Evolutionary conservation across 2,113 vertebrate genomes (phyloP).

Genomic region (Muscicapa adusta): DNA sequence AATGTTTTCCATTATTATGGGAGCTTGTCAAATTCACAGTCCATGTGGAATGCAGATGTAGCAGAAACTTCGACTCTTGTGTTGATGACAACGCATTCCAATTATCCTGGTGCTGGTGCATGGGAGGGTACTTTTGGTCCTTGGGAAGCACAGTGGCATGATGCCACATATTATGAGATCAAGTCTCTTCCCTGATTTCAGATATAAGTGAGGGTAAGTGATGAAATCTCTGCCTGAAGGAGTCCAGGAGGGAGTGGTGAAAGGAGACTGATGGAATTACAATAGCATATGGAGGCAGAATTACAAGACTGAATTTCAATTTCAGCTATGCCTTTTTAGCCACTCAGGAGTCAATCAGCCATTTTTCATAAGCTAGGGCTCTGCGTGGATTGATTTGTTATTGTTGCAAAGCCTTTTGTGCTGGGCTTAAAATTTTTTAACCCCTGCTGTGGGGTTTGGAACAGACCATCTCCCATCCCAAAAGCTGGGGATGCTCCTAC

Average conservation of each 20-base stretch:
- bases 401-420: conserved; percentile 9
- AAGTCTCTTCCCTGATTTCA: neutral
- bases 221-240: neutral
- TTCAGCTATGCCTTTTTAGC: neutral
- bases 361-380: neutral
- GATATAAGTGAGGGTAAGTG: neutral
- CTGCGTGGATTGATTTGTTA: conserved; percentile 35
- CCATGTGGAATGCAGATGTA: conserved; percentile 22
- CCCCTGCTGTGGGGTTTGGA: neutral
- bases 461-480: neutral
- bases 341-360: conserved; percentile 3
- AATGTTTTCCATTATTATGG: conserved; percentile 42
- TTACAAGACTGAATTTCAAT: neutral
- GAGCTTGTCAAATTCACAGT: conserved; percentile 24
- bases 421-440: neutral
- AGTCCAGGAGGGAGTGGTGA: neutral
- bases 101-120: neutral
- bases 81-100: conserved; percentile 3
- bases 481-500: neutral
- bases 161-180: neutral
- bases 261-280: conserved; percentile 46
- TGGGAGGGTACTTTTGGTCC: neutral
- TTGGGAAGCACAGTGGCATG: neutral
- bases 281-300: neutral
- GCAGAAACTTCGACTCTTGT: neutral